Evolutionary conservation across 2,797 vertebrate genomes (phyloP).

Genomic region (Gorsachius magnificus): DNA sequence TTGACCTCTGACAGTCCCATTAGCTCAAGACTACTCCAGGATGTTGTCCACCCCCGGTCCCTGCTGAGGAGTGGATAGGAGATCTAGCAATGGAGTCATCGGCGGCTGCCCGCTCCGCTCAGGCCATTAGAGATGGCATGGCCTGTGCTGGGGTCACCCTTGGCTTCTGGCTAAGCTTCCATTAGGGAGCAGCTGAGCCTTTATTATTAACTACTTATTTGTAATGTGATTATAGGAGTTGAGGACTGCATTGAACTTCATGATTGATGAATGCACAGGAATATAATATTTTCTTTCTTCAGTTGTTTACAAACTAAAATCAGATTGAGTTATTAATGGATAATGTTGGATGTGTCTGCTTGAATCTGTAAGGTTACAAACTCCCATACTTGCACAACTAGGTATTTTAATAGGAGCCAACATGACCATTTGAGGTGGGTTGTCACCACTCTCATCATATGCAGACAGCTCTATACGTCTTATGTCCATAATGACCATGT

Average conservation of each 20-base stretch:
- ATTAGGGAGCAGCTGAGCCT: not conserved
- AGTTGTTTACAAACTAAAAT: not conserved
- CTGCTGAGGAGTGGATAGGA: not conserved
- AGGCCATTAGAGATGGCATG: no score
- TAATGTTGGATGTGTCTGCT: not conserved
- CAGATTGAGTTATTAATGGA: not conserved
- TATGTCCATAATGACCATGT: not conserved
- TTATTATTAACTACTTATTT: not conserved
- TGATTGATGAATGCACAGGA: not conserved
- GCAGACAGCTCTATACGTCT: not conserved
- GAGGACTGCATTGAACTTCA: not conserved
- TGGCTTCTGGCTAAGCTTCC: not conserved
- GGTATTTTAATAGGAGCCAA: not conserved
- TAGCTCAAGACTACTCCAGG: not conserved
- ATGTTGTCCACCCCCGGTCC: accelerated
- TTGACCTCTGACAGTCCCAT: not conserved
- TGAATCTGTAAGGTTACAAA: not conserved
- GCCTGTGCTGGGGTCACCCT: not conserved
- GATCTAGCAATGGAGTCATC: not conserved
- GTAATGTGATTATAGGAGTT: no score
- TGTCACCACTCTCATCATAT: not conserved
- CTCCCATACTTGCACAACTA: not conserved
- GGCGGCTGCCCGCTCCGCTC: not conserved
- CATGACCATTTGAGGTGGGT: not conserved
- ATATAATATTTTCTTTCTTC: not conserved